These are phyloP conservation scores for Apotomis capreana DNA, from an alignment of 2,888 invertebrate genomes.

Conservation along the genomic window DNA sequence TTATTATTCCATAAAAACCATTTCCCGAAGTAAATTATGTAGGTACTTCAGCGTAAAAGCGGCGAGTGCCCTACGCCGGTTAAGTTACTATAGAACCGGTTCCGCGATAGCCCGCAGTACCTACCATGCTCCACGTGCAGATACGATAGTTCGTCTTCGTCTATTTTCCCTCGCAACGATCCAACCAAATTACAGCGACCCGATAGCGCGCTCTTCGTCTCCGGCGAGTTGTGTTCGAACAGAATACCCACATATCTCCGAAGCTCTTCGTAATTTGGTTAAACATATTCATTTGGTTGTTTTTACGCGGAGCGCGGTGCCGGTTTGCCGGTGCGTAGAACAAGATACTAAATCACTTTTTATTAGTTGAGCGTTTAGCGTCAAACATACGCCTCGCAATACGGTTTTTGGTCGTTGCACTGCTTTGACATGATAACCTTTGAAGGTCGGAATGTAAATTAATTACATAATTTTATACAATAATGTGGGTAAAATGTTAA, in stretches of 20 bases:
- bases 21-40: slow-evolving; percentile 46
- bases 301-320: slow-evolving; percentile 45
- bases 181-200: slow-evolving; percentile 47
- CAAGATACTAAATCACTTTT: slow-evolving; percentile 66
- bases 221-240: slow-evolving; percentile 3
- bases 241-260: slow-evolving; percentile 24
- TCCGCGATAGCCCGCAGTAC: slow-evolving; percentile 56
- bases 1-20: slow-evolving; percentile 8
- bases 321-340: slow-evolving; percentile 55
- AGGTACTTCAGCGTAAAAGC: slow-evolving; percentile 54
- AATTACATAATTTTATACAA: not conserved
- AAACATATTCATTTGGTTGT: slow-evolving; percentile 49
- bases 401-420: slow-evolving; percentile 32
- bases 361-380: slow-evolving; percentile 50
- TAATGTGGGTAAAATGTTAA: not conserved
- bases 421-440: slow-evolving; percentile 23
- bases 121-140: slow-evolving; percentile 66
- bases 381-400: slow-evolving; percentile 9
- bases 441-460: slow-evolving; percentile 25
- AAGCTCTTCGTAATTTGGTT: slow-evolving; percentile 48
- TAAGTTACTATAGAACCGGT: slow-evolving; percentile 71
- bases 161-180: slow-evolving; percentile 65
- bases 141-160: slow-evolving; percentile 76
- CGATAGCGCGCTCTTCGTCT: not conserved
- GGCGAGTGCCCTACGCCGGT: slow-evolving; percentile 71